phyloP scores from a whole-genome alignment of 2,888 invertebrate species.

The Drosophila borborema region DNA sequence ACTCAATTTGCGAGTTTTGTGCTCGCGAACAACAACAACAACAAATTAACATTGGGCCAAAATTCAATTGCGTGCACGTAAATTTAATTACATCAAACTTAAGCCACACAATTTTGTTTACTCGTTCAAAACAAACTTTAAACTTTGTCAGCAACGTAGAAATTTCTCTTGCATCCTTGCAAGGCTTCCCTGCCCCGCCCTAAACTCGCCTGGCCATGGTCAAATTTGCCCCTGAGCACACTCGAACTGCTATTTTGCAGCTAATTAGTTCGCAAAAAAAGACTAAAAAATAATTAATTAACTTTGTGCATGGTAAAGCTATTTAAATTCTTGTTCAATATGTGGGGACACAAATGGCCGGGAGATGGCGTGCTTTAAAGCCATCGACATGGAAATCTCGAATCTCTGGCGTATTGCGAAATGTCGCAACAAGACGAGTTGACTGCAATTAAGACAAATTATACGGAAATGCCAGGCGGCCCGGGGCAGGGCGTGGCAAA shows the following conservation, averaged over 20 bases:
- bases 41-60: conserved; percentile 25
- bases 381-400: conserved; percentile 50
- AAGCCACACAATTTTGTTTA: conserved; percentile 75
- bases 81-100: conserved; percentile 74
- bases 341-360: not conserved
- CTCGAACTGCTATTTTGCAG: conserved; percentile 60
- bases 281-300: conserved; percentile 66
- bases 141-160: conserved; percentile 41
- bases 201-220: conserved; percentile 29
- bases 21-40: conserved; percentile 1
- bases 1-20: conserved; percentile 28
- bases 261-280: conserved; percentile 65
- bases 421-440: conserved; percentile 47
- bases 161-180: conserved; percentile 30
- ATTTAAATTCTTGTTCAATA: conserved; percentile 52
- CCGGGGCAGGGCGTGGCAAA: conserved; percentile 11
- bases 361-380: conserved; percentile 59
- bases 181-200: no score
- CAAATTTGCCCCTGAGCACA: conserved; percentile 45
- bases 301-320: conserved; percentile 42
- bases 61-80: conserved; percentile 65
- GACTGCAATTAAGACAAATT: conserved; percentile 72
- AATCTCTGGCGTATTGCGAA: conserved; percentile 42
- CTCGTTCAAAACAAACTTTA: conserved; percentile 79
- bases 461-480: conserved; percentile 67